Evolutionary conservation across 1,140 invertebrate genomes (phyloP), one percentile per base, ranked within the genome.

Genomic region (Leptinotarsa texana): DNA sequence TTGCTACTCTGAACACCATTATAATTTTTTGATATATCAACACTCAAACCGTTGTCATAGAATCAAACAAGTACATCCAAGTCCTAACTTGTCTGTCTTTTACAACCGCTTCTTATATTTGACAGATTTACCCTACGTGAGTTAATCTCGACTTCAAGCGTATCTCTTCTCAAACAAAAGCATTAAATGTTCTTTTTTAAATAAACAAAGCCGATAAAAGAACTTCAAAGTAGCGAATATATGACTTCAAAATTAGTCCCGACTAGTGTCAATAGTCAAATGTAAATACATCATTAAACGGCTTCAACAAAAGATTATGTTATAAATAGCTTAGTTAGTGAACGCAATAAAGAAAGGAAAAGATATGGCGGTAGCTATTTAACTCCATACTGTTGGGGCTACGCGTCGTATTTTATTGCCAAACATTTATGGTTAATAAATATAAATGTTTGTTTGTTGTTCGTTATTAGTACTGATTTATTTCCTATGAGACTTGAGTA

Each of bases 401-500:
- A n/a, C 24, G n/a, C 13, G 69, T 24, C 63, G 72, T 48, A 63
- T 65, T 78, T 78, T 78, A 78, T 78, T 78, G 71, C 74, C 71
- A 75, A 75, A 75, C 76, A 73, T 78, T 78, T 78, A 78, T 78
- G 65, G 74, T 65, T 69, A 78, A 78, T 78, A 78, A 78, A 78
- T 73, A 62, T 71, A 71, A 78, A 33, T 67, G 72, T 73, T 73
- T 73, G 74, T 73, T 78, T 78, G 72, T 69, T n/a, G 42, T 73
- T 75, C 69, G 49, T 72, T 77, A 73, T 69, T 77, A 62, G 51
- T 49, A 17, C 48, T 71, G 69, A 71, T 71, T 71, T 71, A 71
- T 71, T 62, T 62, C 24, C 24, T 17, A 17, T 62, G 18, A 15
- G 18, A 71, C 13, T 24, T 71, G 69, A 71, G 51, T 21, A 71